Evolutionary conservation across 2,797 vertebrate genomes (phyloP).

Genomic region (Sebastes vulpes): DNA sequence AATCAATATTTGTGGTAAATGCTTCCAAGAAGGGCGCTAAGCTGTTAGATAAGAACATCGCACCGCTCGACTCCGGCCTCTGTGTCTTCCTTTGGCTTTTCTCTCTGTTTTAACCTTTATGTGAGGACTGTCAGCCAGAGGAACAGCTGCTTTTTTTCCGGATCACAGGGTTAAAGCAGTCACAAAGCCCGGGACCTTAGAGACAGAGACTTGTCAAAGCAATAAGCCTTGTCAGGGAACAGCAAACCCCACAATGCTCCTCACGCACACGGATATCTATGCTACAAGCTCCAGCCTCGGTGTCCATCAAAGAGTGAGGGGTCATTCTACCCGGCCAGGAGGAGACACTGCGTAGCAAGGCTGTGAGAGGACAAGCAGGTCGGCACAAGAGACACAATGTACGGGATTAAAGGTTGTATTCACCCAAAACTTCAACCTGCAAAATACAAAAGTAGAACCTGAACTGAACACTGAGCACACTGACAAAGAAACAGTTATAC

Average conservation of each 20-base stretch:
- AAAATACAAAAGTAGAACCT: neutral
- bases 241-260: constrained; percentile 32
- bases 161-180: constrained; percentile 68
- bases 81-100: constrained; percentile 2
- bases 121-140: constrained; percentile 35
- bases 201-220: constrained; percentile 68
- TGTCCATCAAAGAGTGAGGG: constrained; percentile 35
- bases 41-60: constrained; percentile 67
- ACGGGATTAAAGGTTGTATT: neutral
- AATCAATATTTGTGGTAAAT: constrained; percentile 75
- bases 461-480: neutral
- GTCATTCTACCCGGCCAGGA: neutral
- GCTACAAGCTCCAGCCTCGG: constrained; percentile 16
- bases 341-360: neutral
- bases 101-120: constrained; percentile 17
- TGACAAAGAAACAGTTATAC: neutral
- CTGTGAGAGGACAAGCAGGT: neutral
- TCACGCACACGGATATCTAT: constrained; percentile 2
- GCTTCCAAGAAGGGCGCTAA: constrained; percentile 48
- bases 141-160: constrained; percentile 49
- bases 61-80: constrained; percentile 13
- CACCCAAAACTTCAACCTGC: neutral
- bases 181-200: constrained; percentile 54
- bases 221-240: constrained; percentile 66
- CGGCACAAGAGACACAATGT: neutral